Evolutionary conservation across 2,113 vertebrate species (phyloP), one percentile per base, ranked within the genome.

Genomic region (Phylloscopus trochilus): DNA sequence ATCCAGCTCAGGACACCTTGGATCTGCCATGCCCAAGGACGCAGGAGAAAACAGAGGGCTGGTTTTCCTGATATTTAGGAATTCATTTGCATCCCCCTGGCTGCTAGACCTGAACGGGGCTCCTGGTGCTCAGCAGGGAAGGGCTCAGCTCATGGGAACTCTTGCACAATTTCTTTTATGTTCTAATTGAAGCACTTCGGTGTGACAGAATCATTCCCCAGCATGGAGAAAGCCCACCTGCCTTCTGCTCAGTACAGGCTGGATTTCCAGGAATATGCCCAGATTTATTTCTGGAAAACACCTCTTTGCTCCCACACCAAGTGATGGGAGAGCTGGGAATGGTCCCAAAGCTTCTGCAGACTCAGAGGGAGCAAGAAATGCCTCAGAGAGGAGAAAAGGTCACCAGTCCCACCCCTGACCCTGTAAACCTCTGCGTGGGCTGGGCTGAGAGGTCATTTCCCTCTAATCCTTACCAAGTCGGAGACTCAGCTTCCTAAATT

Each of bases 391-490:
- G 39, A 53, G 60, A 3, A 23, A 44, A 56, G 58, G 52, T 20
- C 66, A 49, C 6, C 62, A 35, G 58, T 2, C 23, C 13, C 64
- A 4, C 2, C 62, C 23, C 51, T 78, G 60, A 39, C 1, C 39
- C 30, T 0, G 15, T 0, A 47, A 87, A 73, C 15, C 43, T 30
- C 39, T 6, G 9, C 0, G 5, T 39, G 53, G 20, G 81, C 62
- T 15, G 10, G 51, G 19, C 60, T 4, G 12, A 26, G 55, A 84
- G 90, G 78, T 53, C 87, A 23, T 2, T 67, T 24, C 41, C 9
- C 64, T 72, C 56, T 52, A 52, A 91, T 44, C 83, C 5, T 1
- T 1, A 10, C n/a, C 31, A 44, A 55, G 49, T 1, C 74, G 23
- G 41, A 35, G 15, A 13, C 39, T 24, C 14, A 4, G 39, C 84